Conservation (phyloP, 2,888 invertebrate genomes). For the Caenorhabditis virilis region DNA sequence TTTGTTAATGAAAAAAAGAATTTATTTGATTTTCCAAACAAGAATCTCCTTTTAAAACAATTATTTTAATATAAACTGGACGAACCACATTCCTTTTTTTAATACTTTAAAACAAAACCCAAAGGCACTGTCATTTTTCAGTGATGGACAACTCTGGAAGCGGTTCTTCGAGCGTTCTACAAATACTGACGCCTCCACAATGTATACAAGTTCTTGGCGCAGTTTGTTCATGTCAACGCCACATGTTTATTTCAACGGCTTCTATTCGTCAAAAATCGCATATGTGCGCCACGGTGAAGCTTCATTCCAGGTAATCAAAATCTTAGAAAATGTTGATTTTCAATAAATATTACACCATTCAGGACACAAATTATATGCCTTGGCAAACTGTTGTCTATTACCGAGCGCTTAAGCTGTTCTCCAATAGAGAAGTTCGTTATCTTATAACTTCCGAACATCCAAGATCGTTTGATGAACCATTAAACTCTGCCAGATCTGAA, state of each 20-base stretch:
- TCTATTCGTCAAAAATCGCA: background rate
- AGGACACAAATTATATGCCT: background rate
- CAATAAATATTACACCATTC: background rate
- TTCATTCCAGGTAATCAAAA: background rate
- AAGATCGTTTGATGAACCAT: too few relatives aligned
- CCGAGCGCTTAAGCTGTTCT: background rate
- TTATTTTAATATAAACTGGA: too few relatives aligned
- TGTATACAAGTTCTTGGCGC: background rate
- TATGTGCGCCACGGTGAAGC: conserved; percentile 5
- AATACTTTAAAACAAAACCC: too few relatives aligned
- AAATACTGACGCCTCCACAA: background rate
- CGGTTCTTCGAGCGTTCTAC: background rate
- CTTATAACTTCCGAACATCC: conserved; percentile 1
- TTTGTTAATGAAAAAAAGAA: too few relatives aligned
- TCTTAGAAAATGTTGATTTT: background rate
- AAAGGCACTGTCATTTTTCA: too few relatives aligned
- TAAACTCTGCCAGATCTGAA: too few relatives aligned
- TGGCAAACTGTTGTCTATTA: conserved; percentile 3
- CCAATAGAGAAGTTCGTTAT: background rate
- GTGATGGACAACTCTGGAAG: background rate
- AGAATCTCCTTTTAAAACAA: background rate
- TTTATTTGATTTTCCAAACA: background rate
- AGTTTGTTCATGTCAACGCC: background rate
- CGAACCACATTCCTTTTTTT: too few relatives aligned
- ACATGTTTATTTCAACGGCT: conserved; percentile 4